These are phyloP conservation scores for Axinella damicornis DNA, from an alignment of 37 sponge, comb jelly and placozoan genomes.

Conservation along the genomic window DNA sequence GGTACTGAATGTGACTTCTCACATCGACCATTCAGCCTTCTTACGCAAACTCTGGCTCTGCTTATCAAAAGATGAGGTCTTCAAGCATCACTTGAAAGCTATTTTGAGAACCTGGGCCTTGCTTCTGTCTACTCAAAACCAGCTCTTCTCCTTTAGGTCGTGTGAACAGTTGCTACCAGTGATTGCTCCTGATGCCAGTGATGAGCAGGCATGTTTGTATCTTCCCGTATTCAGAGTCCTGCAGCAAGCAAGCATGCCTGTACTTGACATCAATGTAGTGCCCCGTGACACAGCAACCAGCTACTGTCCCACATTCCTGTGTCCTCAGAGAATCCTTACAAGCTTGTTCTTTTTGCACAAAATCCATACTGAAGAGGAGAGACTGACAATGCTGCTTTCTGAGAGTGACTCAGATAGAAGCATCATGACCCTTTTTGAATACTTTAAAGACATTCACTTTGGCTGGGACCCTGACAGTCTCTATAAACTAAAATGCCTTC, in stretches of 20 bases:
- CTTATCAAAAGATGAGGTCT: conserved; percentile 9
- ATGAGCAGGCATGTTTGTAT: no score
- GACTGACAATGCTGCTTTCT: neutral
- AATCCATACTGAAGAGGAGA: neutral
- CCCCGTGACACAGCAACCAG: neutral
- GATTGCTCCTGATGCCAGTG: neutral
- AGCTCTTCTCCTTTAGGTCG: conserved; percentile 1
- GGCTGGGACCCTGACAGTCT: neutral
- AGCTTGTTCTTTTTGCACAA: neutral
- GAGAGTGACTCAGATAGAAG: neutral
- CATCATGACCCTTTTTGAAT: neutral
- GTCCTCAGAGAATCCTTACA: neutral
- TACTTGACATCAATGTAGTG: neutral
- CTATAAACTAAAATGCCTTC: neutral
- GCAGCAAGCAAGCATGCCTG: neutral
- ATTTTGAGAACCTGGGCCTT: conserved; percentile 34
- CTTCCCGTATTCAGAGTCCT: neutral
- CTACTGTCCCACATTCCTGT: neutral
- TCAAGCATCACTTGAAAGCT: neutral
- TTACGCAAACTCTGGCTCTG: conserved; percentile 19
- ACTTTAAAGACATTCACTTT: conserved; percentile 5
- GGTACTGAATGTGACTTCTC: neutral
- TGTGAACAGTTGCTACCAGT: conserved; percentile 1
- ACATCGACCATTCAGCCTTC: neutral
- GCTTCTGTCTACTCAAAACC: neutral